Conservation (phyloP, 2,888 invertebrate genomes). For the Drosophila gaucha region DNA sequence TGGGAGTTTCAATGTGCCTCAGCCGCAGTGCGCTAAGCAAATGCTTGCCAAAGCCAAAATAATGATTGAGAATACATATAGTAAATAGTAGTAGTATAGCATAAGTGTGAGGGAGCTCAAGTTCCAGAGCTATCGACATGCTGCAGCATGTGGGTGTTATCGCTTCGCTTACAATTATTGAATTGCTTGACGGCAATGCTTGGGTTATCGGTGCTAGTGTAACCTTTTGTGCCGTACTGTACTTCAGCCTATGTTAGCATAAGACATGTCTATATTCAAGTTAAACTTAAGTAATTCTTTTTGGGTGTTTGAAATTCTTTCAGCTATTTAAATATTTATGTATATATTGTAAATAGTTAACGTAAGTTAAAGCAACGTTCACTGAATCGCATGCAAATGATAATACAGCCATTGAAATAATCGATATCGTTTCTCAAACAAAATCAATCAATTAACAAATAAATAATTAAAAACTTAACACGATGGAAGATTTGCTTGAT, state of each 20-base stretch:
- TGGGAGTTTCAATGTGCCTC: constrained; percentile 17
- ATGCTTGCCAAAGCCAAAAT: constrained; percentile 46
- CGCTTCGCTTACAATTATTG: constrained; percentile 30
- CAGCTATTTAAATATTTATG: constrained; percentile 27
- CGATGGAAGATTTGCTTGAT: constrained; percentile 1
- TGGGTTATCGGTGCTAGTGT: constrained; percentile 40
- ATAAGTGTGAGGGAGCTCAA: constrained; percentile 16
- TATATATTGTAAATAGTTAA: constrained; percentile 14
- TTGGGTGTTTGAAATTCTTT: constrained; percentile 14
- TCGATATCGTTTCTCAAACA: constrained; percentile 17
- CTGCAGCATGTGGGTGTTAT: constrained; percentile 44
- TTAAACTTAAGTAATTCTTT: constrained; percentile 10
- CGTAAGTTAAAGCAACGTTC: constrained; percentile 48
- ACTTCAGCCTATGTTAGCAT: constrained; percentile 11
- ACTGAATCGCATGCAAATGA: constrained; percentile 66
- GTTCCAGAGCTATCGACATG: constrained; percentile 31
- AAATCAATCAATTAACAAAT: constrained; percentile 22
- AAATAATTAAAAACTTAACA: constrained; percentile 11
- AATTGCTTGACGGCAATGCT: neutral
- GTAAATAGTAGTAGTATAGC: neutral
- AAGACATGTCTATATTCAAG: constrained; percentile 11
- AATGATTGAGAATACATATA: constrained; percentile 36
- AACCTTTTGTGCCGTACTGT: constrained; percentile 33
- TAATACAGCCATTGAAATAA: constrained; percentile 62
- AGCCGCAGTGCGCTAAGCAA: constrained; percentile 67